These are phyloP conservation scores for Harpegnathos saltator DNA, from an alignment of 1,140 invertebrate species.

Conservation along the genomic window DNA sequence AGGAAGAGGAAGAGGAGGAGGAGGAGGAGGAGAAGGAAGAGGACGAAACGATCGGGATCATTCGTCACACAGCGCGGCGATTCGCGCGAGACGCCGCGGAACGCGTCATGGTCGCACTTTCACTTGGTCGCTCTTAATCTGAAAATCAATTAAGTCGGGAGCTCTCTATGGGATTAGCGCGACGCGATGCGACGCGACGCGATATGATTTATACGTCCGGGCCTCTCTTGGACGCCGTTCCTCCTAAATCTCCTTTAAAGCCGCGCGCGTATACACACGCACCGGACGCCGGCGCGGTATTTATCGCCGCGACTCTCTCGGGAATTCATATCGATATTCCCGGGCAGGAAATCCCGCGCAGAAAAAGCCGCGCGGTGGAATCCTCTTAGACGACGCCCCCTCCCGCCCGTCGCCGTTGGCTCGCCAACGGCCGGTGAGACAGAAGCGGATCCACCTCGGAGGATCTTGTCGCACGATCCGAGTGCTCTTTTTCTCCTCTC, in stretches of 20 bases:
- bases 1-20: no score
- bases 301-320: slow-evolving; percentile 32
- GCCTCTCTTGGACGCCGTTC: slow-evolving; percentile 35
- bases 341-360: slow-evolving; percentile 21
- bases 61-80: slow-evolving; percentile 29
- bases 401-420: not conserved
- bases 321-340: slow-evolving; percentile 53
- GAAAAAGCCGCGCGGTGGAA: slow-evolving; percentile 29
- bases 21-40: no score
- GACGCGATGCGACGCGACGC: slow-evolving; percentile 28
- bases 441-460: slow-evolving; percentile 1
- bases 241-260: slow-evolving; percentile 50
- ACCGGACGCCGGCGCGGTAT: slow-evolving; percentile 35
- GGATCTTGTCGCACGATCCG: not conserved
- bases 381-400: slow-evolving; percentile 36
- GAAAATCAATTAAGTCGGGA: slow-evolving; percentile 54
- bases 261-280: slow-evolving; percentile 19
- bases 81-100: slow-evolving; percentile 13
- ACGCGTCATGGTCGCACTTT: slow-evolving; percentile 34
- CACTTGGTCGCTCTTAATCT: slow-evolving; percentile 54
- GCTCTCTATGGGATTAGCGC: slow-evolving; percentile 17
- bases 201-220: slow-evolving; percentile 44
- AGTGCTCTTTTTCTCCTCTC: slow-evolving; percentile 38
- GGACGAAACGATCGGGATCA: not conserved
- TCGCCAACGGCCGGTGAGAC: not conserved